phyloP scores from a whole-genome alignment of 2,797 vertebrate genomes.

The Gallirallus australis region DNA sequence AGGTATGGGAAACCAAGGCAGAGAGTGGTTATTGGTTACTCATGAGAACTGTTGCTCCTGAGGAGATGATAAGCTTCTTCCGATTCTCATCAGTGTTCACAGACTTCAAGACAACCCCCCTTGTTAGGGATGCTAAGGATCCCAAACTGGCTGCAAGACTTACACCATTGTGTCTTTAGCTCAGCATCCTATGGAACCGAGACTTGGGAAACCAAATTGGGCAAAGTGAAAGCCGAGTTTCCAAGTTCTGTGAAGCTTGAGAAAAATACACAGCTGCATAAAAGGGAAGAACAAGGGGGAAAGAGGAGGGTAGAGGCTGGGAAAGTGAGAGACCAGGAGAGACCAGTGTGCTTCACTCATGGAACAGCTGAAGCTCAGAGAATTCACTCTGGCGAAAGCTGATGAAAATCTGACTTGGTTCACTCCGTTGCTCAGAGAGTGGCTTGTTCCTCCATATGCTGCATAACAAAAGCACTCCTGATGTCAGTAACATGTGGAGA shows the following conservation, averaged over 20 bases:
- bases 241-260: neutral
- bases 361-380: neutral
- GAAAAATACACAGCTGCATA: neutral
- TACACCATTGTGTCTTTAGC: neutral
- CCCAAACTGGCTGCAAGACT: neutral
- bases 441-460: constrained; percentile 15
- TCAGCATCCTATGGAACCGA: neutral
- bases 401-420: constrained; percentile 19
- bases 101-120: neutral
- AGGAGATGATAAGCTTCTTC: neutral
- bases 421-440: neutral
- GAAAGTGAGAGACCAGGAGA: neutral
- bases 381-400: neutral
- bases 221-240: neutral
- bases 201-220: neutral
- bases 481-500: constrained; percentile 52
- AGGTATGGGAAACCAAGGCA: neutral
- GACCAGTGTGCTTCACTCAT: neutral
- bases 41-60: neutral
- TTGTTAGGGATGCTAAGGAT: neutral
- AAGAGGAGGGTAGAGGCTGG: neutral
- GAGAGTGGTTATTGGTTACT: neutral
- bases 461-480: neutral
- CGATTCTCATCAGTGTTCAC: neutral
- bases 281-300: neutral